phyloP scores from a whole-genome alignment of 2,113 vertebrate species.

The Osmerus eperlanus region DNA sequence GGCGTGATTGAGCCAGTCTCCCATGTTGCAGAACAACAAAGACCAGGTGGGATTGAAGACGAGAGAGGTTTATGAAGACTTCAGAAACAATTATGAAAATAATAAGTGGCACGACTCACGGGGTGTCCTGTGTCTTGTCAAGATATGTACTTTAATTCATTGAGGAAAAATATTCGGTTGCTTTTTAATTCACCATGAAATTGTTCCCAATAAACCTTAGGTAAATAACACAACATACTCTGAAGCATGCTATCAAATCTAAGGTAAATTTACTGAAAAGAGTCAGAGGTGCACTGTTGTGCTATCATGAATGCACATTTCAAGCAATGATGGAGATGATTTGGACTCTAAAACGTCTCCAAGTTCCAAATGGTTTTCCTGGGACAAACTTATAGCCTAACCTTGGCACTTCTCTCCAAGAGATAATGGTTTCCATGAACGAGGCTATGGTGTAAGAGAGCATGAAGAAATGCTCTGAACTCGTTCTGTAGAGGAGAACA shows the following conservation, averaged over 20 bases:
- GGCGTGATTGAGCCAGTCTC: constrained; percentile 58
- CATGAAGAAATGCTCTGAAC: constrained; percentile 39
- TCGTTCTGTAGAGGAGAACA: constrained; percentile 49
- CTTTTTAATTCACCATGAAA: constrained; percentile 35
- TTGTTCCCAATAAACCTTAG: constrained; percentile 31
- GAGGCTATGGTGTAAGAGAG: constrained; percentile 36
- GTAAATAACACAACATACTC: constrained; percentile 13
- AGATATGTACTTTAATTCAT: constrained; percentile 39
- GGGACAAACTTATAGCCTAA: constrained; percentile 44
- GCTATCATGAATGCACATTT: constrained; percentile 29
- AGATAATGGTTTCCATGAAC: constrained; percentile 72
- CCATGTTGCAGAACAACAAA: constrained; percentile 43
- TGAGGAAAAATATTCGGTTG: constrained; percentile 32
- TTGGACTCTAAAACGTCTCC: constrained; percentile 33
- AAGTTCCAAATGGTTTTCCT: constrained; percentile 52
- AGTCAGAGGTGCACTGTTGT: constrained; percentile 2
- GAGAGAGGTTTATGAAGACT: constrained; percentile 34
- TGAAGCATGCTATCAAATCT: not conserved
- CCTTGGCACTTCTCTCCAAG: constrained; percentile 50
- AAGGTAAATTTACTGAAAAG: constrained; percentile 4
- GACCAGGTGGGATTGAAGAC: constrained; percentile 52
- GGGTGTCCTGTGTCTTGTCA: constrained; percentile 49
- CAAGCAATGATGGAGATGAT: constrained; percentile 28
- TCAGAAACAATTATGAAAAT: constrained; percentile 11
- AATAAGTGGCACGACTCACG: constrained; percentile 7